Evolutionary conservation across 2,888 invertebrate species (phyloP).

Genomic region (Pristionchus fissidentatus): DNA sequence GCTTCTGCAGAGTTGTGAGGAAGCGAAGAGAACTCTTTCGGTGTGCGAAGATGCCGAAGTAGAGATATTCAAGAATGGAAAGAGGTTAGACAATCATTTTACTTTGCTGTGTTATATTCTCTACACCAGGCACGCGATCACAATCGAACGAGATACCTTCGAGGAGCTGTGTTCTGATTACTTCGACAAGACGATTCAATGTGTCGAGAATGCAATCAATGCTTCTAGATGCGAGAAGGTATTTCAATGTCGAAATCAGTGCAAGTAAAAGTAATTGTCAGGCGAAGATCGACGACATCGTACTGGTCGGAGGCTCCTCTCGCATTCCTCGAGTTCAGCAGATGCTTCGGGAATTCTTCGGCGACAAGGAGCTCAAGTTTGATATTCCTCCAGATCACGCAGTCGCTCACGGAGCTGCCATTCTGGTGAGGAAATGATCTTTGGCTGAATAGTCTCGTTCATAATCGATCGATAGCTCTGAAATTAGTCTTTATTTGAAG

Average conservation of each 20-base stretch:
- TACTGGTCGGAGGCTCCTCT: constrained; percentile 28
- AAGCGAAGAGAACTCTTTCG: background rate
- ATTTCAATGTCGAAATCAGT: too few species aligned
- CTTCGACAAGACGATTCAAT: constrained; percentile 9
- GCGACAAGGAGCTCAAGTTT: background rate
- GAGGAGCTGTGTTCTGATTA: background rate
- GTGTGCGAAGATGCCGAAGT: background rate
- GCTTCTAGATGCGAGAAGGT: background rate
- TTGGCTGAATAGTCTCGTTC: too few species aligned
- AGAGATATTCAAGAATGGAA: background rate
- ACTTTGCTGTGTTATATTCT: background rate
- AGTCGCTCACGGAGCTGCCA: constrained; percentile 12
- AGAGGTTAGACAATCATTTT: background rate
- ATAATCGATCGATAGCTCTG: too few species aligned
- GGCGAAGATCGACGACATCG: constrained; percentile 8
- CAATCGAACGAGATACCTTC: background rate
- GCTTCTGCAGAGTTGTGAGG: background rate
- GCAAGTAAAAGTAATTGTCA: too few species aligned
- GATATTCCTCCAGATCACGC: constrained; percentile 34
- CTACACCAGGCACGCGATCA: background rate
- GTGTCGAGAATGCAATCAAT: background rate
- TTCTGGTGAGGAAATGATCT: background rate
- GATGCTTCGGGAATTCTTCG: constrained; percentile 3
- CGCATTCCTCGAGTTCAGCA: constrained; percentile 13
- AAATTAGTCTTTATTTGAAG: too few species aligned